phyloP scores from a whole-genome alignment of 2,113 vertebrate genomes.

The Nymphicus hollandicus region DNA sequence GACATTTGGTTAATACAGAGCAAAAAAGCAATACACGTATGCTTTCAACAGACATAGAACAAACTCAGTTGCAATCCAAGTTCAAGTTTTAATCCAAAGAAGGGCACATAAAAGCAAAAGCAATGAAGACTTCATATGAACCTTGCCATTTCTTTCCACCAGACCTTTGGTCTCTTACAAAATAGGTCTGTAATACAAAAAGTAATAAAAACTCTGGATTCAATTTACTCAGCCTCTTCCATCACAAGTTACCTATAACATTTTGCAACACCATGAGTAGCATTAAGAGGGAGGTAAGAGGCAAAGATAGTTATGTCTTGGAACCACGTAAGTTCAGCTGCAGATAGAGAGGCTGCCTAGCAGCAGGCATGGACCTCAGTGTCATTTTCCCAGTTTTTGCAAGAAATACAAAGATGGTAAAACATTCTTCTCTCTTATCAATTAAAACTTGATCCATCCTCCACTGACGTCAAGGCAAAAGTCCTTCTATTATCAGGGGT shows the following conservation, averaged over 20 bases:
- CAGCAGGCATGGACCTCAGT: neutral
- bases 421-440: neutral
- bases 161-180: constrained; percentile 31
- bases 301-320: neutral
- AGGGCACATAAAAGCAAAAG: constrained; percentile 24
- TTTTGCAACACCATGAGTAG: neutral
- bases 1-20: constrained; percentile 36
- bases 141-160: constrained; percentile 24
- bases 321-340: neutral
- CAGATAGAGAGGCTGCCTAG: neutral
- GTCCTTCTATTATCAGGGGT: neutral
- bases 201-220: constrained; percentile 47
- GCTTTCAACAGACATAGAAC: constrained; percentile 18
- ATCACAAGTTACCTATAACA: neutral
- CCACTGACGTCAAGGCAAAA: neutral
- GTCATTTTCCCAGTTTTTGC: neutral
- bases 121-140: constrained; percentile 21
- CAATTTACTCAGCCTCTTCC: constrained; percentile 45
- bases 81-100: neutral
- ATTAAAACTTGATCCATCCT: neutral
- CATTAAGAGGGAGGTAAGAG: neutral
- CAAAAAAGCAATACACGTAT: constrained; percentile 5
- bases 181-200: constrained; percentile 46
- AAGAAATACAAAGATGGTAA: neutral
- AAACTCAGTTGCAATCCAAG: constrained; percentile 13